Evolutionary conservation across 2,113 vertebrate species (phyloP), one percentile per base, ranked within the genome.

Genomic region (Nansenia antarctica): DNA sequence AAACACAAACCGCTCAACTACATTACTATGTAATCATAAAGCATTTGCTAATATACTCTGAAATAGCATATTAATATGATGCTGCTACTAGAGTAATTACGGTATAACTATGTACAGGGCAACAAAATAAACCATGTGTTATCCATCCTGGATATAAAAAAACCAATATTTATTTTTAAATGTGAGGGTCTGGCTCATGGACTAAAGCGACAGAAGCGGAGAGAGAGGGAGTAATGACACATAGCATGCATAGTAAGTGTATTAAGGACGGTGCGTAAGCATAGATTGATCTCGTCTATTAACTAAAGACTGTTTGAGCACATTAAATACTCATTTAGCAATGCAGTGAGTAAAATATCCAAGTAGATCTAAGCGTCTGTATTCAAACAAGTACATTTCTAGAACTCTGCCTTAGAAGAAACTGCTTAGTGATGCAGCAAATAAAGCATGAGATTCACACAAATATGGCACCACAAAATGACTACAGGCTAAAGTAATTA

Each of bases 401-500:
- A 69, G 11, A 52, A 66, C 6, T 3, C 3, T 26, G 45, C 26
- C 37, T 6, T 45, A 52, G 14, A 24, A 76, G 61, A 24, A 74
- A 34, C 32, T 69, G 67, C 73, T 69, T 45, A 81, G 80, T 86
- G 83, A 88, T 78, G 84, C 82, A 89, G 85, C 79, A 88, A 86
- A 85, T 49, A 67, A 78, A 75, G 54, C 49, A 54, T 61, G 65
- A 52, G n/a, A 52, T 12, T 26, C 37, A 14, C 55, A 61, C 4
- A 70, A 66, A 67, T 37, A 15, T 45, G 45, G 53, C 2, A 39
- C 18, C 49, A 73, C 27, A 47, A 73, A 76, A 31, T 1, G 15
- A 26, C 9, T 35, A 60, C 39, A 58, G 78, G 60, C 31, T 34
- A 68, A 39, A 30, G 2, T 0, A 32, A 7, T 26, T 22, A 52